Percentiles rank a stretch among this genome's conserved stretches.
These are phyloP conservation scores for Cephonodes hylas DNA, from an alignment of 2,888 invertebrate species.

Conservation along the genomic window DNA sequence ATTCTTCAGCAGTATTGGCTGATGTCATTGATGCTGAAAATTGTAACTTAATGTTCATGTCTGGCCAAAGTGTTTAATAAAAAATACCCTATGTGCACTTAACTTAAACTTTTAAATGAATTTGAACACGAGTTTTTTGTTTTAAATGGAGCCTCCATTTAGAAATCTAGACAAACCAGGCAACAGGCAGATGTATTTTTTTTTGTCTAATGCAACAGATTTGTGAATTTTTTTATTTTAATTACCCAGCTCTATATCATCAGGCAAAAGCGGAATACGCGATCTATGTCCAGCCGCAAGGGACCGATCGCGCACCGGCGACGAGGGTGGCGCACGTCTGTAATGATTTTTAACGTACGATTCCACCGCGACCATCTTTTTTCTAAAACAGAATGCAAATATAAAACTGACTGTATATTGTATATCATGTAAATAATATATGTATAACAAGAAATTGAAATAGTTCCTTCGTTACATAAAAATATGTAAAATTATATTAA, in stretches of 20 bases:
- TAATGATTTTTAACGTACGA: constrained; percentile 56
- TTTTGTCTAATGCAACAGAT: too few relatives aligned
- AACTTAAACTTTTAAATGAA: too few relatives aligned
- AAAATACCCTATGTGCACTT: too few relatives aligned
- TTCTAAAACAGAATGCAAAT: constrained; percentile 33
- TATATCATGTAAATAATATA: not conserved
- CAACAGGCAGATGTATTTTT: too few relatives aligned
- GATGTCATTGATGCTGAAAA: constrained; percentile 47
- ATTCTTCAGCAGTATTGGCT: constrained; percentile 40
- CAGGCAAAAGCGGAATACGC: constrained; percentile 51
- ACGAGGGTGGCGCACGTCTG: constrained; percentile 28
- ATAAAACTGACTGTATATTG: not conserved
- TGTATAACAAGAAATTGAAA: not conserved
- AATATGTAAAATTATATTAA: too few relatives aligned
- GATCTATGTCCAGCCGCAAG: constrained; percentile 34
- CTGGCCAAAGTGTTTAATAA: too few relatives aligned
- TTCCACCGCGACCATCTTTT: constrained; percentile 58
- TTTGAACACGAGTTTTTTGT: too few relatives aligned
- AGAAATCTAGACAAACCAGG: too few relatives aligned
- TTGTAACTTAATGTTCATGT: not conserved
- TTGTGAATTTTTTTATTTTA: too few relatives aligned
- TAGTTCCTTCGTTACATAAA: too few relatives aligned
- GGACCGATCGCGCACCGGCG: constrained; percentile 15
- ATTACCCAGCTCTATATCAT: constrained; percentile 51
- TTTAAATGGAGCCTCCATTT: too few relatives aligned